Percentiles rank a stretch among this genome's conserved stretches.
These are phyloP conservation scores for Apotomis turbidana DNA, from an alignment of 2,888 invertebrate genomes.

Conservation along the genomic window DNA sequence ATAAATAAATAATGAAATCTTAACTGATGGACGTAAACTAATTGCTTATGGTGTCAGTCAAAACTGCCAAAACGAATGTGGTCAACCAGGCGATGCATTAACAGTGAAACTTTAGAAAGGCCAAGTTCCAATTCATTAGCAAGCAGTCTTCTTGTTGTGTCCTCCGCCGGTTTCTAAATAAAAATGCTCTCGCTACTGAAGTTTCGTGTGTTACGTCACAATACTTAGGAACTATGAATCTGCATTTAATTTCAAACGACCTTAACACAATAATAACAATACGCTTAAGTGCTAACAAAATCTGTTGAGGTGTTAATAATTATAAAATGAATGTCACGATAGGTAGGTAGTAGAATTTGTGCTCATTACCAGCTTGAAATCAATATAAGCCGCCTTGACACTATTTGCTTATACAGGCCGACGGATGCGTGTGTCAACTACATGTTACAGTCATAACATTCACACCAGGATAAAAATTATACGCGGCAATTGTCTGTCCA, in stretches of 20 bases:
- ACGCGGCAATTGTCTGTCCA: slow-evolving; percentile 37
- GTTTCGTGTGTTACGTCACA: slow-evolving; percentile 17
- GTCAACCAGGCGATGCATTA: slow-evolving; percentile 46
- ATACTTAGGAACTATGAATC: not conserved
- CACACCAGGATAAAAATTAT: slow-evolving; percentile 54
- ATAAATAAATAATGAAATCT: not conserved
- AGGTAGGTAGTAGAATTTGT: slow-evolving; percentile 51
- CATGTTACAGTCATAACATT: slow-evolving; percentile 65
- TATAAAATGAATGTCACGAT: slow-evolving; percentile 50
- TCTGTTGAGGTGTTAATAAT: slow-evolving; percentile 34
- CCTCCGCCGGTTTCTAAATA: slow-evolving; percentile 43
- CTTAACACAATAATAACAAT: slow-evolving; percentile 33
- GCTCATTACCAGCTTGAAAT: slow-evolving; percentile 73
- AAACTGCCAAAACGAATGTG: slow-evolving; percentile 46
- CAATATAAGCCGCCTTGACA: slow-evolving; percentile 77
- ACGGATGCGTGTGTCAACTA: slow-evolving; percentile 66
- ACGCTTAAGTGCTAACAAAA: slow-evolving; percentile 22
- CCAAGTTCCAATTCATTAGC: slow-evolving; percentile 49
- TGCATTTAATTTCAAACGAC: slow-evolving; percentile 19
- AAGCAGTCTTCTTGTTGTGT: slow-evolving; percentile 42
- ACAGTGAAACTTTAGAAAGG: slow-evolving; percentile 50
- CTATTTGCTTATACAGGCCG: slow-evolving; percentile 72
- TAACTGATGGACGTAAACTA: not conserved
- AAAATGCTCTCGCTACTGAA: slow-evolving; percentile 23
- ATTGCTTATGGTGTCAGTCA: slow-evolving; percentile 15